A percentile compares a stretch with the other conserved stretches of the same genome.
These are phyloP conservation scores for Drosophila pseudoananassae DNA, from an alignment of 1,140 invertebrate genomes.

Conservation along the genomic window DNA sequence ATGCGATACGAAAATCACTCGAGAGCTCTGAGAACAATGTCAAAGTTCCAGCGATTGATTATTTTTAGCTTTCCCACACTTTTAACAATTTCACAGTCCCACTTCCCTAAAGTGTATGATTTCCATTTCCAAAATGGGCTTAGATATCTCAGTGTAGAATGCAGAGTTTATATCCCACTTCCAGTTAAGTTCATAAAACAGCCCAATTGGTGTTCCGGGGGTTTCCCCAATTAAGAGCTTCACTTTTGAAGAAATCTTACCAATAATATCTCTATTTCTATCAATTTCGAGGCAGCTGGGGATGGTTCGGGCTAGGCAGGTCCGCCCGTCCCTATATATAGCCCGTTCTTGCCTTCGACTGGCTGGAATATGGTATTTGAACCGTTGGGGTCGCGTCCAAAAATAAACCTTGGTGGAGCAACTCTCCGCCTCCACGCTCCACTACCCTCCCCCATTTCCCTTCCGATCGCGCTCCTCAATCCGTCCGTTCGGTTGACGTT, in stretches of 20 bases:
- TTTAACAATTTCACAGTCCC: slow-evolving; percentile 1
- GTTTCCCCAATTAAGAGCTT: neutral
- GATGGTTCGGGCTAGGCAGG: slow-evolving; percentile 19
- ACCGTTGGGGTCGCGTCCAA: slow-evolving; percentile 26
- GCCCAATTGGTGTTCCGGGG: neutral
- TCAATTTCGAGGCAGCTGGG: no score
- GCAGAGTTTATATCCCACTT: no score
- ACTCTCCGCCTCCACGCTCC: slow-evolving; percentile 11
- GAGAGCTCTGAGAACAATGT: slow-evolving; percentile 33
- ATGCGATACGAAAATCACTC: slow-evolving; percentile 40
- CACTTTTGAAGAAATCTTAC: neutral
- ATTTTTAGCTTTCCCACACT: slow-evolving; percentile 9
- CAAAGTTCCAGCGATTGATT: slow-evolving; percentile 23
- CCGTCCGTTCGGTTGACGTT: slow-evolving; percentile 61
- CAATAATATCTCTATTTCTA: neutral
- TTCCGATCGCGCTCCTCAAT: slow-evolving; percentile 64
- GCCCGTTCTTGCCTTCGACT: slow-evolving; percentile 14
- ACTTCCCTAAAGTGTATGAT: neutral
- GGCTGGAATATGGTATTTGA: slow-evolving; percentile 40
- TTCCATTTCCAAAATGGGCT: no score
- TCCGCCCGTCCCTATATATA: slow-evolving; percentile 26
- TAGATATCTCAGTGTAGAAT: no score
- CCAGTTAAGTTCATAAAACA: no score
- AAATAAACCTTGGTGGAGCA: slow-evolving; percentile 31
- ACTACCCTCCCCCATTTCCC: slow-evolving; percentile 7